Base-by-base conservation (phyloP, 1,140 invertebrate species). In the Alviniconcha marisindica region DNA sequence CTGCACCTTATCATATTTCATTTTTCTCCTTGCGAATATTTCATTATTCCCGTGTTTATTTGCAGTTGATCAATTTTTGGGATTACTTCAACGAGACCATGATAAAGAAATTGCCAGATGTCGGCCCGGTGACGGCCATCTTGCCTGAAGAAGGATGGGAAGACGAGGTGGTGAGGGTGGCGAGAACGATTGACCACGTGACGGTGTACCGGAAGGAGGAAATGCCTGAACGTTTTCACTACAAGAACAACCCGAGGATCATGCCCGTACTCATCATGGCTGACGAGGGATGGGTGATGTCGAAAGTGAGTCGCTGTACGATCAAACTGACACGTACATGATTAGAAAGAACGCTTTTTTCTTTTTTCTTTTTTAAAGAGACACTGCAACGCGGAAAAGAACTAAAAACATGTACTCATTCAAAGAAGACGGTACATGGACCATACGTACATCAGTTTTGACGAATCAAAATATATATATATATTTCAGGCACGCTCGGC, bases 211-310 rank as follows among this genome's bases (percentile, higher is more conserved):
- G 84, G 66, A 92, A 92, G 78, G 88, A 90, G 24, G 87, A 92
- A 18, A 92, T 93, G 28, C 92, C 92, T 0, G 89, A 90, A n/a
- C 66, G 80, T 24, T 92, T 88, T 80, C 91, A 92, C 82, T 87
- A 91, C 56, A 90, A 88, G 83, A 84, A 92, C 76, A 90, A 91
- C 54, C 69, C 85, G 40, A 69, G 92, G 63, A 84, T 90, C 4
- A 84, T 87, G 84, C 92, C 92, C 14, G 83, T 93, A 15, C 63
- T 92, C 5, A 56, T 89, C 12, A 80, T 91, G 14, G 91, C 91
- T 36, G 90, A 92, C 24, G 90, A 92, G 79, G 91, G 91, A 28
- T 93, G 91, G 88, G 83, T 81, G 15, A 84, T 93, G 12, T 69
- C 85, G 54, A 10, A 2, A 21, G 71, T 74, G 24, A 74, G 71